Percentiles rank a stretch among this genome's conserved stretches.
phyloP scores from a whole-genome alignment of 2,888 invertebrate species.

The Brachyptera putata region DNA sequence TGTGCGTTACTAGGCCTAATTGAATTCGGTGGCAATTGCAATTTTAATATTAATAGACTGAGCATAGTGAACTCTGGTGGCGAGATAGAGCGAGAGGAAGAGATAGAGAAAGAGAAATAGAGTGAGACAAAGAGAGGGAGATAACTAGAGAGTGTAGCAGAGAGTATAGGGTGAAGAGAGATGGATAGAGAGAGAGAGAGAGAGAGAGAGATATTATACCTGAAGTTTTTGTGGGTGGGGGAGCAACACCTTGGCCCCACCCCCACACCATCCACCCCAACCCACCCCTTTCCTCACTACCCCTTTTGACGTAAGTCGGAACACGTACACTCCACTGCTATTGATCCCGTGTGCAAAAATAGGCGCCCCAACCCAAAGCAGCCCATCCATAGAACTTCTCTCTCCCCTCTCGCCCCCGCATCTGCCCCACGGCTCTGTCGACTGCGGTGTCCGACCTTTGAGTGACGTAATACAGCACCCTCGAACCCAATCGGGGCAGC shows the following conservation, averaged over 20 bases:
- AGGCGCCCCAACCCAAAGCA: slow-evolving; percentile 6
- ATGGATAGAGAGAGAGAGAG: too few relatives aligned
- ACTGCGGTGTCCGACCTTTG: slow-evolving; percentile 14
- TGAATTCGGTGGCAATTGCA: too few relatives aligned
- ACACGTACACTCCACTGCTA: slow-evolving; percentile 10
- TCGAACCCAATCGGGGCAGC: not conserved
- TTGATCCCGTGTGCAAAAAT: slow-evolving; percentile 25
- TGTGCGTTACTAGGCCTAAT: too few relatives aligned
- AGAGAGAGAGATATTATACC: too few relatives aligned
- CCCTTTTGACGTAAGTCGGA: slow-evolving; percentile 11
- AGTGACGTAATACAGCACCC: slow-evolving; percentile 13
- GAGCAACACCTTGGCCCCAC: slow-evolving; percentile 1
- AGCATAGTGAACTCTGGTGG: not conserved
- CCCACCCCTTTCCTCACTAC: not conserved
- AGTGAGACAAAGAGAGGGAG: too few relatives aligned
- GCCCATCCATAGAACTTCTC: not conserved
- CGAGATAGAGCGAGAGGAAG: not conserved
- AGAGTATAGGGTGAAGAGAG: too few relatives aligned
- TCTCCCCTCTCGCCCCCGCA: not conserved
- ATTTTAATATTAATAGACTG: too few relatives aligned
- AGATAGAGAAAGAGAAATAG: not conserved
- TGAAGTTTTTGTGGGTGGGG: too few relatives aligned
- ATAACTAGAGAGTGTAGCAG: too few relatives aligned
- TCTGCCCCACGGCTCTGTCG: not conserved
- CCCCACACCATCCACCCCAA: not conserved